phyloP scores from a whole-genome alignment of 1,140 invertebrate genomes.

The Brachionus sp. region DNA sequence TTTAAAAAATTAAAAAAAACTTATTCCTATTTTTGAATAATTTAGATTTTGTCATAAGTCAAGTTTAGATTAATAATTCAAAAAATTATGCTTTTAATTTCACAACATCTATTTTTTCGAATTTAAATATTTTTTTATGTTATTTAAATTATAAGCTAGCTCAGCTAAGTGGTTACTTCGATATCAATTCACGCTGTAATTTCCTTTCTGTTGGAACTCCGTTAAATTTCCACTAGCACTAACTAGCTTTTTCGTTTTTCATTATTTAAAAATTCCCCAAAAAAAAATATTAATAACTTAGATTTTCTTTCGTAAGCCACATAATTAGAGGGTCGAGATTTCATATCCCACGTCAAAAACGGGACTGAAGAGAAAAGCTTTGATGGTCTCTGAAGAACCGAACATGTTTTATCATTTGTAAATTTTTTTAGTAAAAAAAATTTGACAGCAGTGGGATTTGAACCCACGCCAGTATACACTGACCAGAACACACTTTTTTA shows the following conservation, averaged over 20 bases:
- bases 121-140: not conserved
- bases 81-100: not conserved
- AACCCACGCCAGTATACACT: conserved; percentile 35
- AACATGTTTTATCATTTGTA: too few relatives aligned
- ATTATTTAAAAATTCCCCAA: too few relatives aligned
- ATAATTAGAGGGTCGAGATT: too few relatives aligned
- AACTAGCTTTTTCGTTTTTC: not conserved
- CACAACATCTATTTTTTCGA: not conserved
- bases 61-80: too few relatives aligned
- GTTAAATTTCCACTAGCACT: not conserved
- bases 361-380: not conserved
- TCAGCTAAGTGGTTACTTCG: not conserved
- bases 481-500: not conserved
- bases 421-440: conserved; percentile 2
- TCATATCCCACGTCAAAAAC: too few relatives aligned
- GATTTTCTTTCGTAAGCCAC: too few relatives aligned
- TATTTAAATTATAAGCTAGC: not conserved
- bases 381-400: too few relatives aligned
- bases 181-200: not conserved
- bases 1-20: too few relatives aligned
- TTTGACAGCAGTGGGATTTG: conserved; percentile 37
- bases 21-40: too few relatives aligned
- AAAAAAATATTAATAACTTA: too few relatives aligned
- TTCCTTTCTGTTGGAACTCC: not conserved
- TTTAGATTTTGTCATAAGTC: too few relatives aligned